Evolutionary conservation across 1,140 invertebrate genomes (phyloP).

Genomic region (Euwallacea fornicatus): DNA sequence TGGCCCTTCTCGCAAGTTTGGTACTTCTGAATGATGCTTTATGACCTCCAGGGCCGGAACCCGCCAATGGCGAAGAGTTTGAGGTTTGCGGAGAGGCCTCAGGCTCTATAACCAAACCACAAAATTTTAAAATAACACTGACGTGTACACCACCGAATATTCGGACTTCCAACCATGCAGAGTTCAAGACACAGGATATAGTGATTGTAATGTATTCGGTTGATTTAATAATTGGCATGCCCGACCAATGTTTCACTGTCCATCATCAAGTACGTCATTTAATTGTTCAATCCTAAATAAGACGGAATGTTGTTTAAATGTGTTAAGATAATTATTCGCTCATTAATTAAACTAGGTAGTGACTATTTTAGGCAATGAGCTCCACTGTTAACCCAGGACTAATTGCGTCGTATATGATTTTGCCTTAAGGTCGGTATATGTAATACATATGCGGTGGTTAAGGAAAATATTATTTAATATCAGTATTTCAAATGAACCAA

Average conservation of each 20-base stretch:
- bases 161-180: too few relatives aligned
- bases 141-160: neutral
- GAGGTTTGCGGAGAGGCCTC: constrained; percentile 39
- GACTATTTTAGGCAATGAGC: neutral
- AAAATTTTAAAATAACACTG: neutral
- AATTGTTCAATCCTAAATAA: constrained; percentile 13
- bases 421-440: too few relatives aligned
- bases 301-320: constrained; percentile 5
- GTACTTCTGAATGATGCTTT: constrained; percentile 67
- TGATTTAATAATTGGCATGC: constrained; percentile 10
- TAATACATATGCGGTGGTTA: too few relatives aligned
- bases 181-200: constrained; percentile 8
- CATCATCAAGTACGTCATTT: constrained; percentile 8
- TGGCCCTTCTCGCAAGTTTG: constrained; percentile 78
- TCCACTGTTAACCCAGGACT: too few relatives aligned
- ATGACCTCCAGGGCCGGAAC: constrained; percentile 56
- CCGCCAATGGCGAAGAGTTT: constrained; percentile 48
- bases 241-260: neutral
- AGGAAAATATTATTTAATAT: too few relatives aligned
- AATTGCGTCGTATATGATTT: too few relatives aligned
- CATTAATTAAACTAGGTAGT: constrained; percentile 3
- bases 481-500: too few relatives aligned
- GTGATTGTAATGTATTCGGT: neutral
- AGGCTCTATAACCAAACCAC: constrained; percentile 43
- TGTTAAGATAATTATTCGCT: constrained; percentile 3